Conservation (phyloP, 2,888 invertebrate species). For the Sepioteuthis lessoniana region DNA sequence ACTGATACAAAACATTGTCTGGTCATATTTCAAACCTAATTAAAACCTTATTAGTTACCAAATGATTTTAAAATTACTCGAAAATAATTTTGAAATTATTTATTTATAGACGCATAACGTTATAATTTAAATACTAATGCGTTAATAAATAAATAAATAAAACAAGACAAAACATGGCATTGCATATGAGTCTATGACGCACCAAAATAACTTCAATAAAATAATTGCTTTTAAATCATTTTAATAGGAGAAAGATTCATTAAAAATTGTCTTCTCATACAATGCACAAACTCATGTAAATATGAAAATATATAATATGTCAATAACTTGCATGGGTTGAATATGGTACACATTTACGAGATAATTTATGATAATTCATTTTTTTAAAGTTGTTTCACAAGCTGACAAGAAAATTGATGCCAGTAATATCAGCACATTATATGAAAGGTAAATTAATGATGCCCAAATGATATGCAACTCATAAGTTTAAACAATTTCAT, state of each 20-base stretch:
- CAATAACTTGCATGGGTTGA: not conserved
- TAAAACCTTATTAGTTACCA: no score
- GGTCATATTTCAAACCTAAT: no score
- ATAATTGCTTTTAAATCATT: not conserved
- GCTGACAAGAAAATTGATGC: not conserved
- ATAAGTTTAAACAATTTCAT: not conserved
- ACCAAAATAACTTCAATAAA: not conserved
- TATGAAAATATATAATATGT: not conserved
- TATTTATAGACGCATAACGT: no score
- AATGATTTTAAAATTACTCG: no score
- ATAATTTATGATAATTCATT: not conserved
- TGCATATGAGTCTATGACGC: not conserved
- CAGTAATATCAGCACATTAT: not conserved
- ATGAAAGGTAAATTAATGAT: not conserved
- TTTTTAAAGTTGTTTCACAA: not conserved
- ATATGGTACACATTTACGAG: not conserved
- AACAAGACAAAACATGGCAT: no score
- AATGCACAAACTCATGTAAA: not conserved
- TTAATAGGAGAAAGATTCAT: no score
- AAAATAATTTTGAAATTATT: no score
- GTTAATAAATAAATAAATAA: no score
- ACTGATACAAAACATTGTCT: no score
- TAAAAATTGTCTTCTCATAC: not conserved
- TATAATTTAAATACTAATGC: no score
- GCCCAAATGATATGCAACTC: not conserved